Percentiles rank a stretch among this genome's conserved stretches.
phyloP scores from a whole-genome alignment of 2,888 invertebrate genomes.

The Mythimna loreyi region DNA sequence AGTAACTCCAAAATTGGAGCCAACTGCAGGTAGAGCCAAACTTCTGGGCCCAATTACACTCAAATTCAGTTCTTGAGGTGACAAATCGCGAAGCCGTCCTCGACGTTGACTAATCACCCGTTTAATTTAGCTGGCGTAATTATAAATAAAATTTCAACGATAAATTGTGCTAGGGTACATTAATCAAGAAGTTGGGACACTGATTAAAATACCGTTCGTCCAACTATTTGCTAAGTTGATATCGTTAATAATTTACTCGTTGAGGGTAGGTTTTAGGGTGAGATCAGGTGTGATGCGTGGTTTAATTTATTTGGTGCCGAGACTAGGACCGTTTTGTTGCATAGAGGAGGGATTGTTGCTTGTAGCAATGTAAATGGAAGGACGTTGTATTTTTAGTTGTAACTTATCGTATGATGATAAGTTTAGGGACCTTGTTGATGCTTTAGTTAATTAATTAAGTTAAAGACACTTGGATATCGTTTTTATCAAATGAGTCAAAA shows the following conservation, averaged over 20 bases:
- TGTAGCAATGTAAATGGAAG: constrained; percentile 22
- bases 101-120: constrained; percentile 89
- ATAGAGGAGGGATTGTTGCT: constrained; percentile 46
- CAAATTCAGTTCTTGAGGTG: constrained; percentile 88
- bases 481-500: background rate
- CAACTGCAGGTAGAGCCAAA: constrained; percentile 83
- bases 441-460: background rate
- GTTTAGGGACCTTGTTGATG: background rate
- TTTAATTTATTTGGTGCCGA: constrained; percentile 66
- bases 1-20: constrained; percentile 80
- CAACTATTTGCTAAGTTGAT: constrained; percentile 90
- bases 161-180: constrained; percentile 88
- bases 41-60: constrained; percentile 88
- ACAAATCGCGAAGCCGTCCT: constrained; percentile 89
- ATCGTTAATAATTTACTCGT: constrained; percentile 89
- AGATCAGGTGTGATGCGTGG: constrained; percentile 82
- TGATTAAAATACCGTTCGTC: constrained; percentile 91
- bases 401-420: background rate
- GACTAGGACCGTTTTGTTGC: constrained; percentile 42
- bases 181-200: constrained; percentile 91
- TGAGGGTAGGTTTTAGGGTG: constrained; percentile 76
- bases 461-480: no score
- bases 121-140: constrained; percentile 90
- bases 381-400: constrained; percentile 4
- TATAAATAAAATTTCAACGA: constrained; percentile 91